A percentile compares a stretch with the other conserved stretches of the same genome.
phyloP scores from a whole-genome alignment of 2,113 vertebrate species.

The Notarius quadriscutis region DNA sequence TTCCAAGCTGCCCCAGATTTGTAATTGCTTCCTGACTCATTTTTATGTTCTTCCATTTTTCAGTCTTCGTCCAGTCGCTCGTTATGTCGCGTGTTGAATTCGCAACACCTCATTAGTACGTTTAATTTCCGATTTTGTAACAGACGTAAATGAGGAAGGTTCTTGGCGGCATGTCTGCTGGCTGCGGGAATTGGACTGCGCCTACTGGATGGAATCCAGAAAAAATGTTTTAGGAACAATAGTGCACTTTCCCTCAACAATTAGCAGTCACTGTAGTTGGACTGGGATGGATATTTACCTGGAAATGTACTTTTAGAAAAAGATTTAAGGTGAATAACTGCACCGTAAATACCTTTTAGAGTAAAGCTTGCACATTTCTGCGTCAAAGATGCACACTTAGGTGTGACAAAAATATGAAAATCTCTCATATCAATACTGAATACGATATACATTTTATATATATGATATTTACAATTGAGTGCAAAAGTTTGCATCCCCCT shows the following conservation, averaged over 20 bases:
- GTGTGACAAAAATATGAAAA: neutral
- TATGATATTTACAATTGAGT: neutral
- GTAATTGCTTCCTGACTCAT: conserved; percentile 11
- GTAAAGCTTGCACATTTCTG: neutral
- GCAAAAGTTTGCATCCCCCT: neutral
- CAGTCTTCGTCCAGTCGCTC: neutral
- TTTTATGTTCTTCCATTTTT: conserved; percentile 5
- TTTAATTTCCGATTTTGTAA: conserved; percentile 4
- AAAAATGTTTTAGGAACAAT: neutral
- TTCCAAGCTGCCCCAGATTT: neutral
- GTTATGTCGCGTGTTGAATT: neutral
- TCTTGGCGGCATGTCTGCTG: neutral
- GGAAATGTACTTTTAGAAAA: neutral
- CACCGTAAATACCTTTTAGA: neutral
- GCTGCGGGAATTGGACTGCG: neutral
- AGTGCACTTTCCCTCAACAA: neutral
- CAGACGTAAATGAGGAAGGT: neutral
- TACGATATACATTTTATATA: neutral
- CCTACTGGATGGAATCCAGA: neutral
- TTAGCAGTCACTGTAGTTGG: neutral
- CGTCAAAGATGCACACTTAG: neutral
- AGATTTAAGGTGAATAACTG: neutral
- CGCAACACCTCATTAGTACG: conserved; percentile 8
- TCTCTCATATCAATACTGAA: neutral
- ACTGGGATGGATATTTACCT: neutral